Base-by-base conservation (phyloP, 2,797 vertebrate genomes). In the Nannoperca obscura region DNA sequence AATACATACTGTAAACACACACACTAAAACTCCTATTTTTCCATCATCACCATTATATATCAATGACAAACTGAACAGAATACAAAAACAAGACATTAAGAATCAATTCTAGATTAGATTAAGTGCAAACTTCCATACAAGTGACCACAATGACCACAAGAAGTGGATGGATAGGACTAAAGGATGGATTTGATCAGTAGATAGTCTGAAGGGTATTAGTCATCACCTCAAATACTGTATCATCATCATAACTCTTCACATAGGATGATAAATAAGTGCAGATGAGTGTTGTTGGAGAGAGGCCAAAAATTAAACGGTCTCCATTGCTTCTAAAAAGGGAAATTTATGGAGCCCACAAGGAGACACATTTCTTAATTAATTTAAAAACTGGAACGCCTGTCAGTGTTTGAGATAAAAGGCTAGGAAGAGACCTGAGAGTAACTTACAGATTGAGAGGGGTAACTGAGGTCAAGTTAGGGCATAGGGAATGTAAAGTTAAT, bases 281-380 rank as follows among this genome's bases (percentile, higher is more conserved):
- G 34, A 71, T 49, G 44, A 78, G 61, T 58, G 74, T 74, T 81
- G 85, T 57, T 86, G 80, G 78, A 73, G 34, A 7, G 20, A 64
- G 54, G 74, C 78, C 78, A 86, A 86, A 42, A 24, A 74, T 70
- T 54, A 65, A 86, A 81, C 12, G 20, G 9, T 73, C 63, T 74
- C 57, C 24, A 20, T 54, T 69, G 62, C 71, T 72, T 85, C 62
- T 76, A 81, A 86, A 85, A 81, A 67, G 47, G 57, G 19, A 67
- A 69, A 85, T 85, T 72, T 81, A 86, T 74, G 17, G 54, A 85
- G 75, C 55, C 62, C 67, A 81, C 42, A 71, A 76, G 63, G 83
- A 89, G 85, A 88, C 65, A 72, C 34, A 74, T 86, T 86, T 86
- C 75, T 64, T 55, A 63, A 86, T 55, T 24, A 32, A 67, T 79